phyloP scores from a whole-genome alignment of 2,113 vertebrate species.

The Eptesicus fuscus region DNA sequence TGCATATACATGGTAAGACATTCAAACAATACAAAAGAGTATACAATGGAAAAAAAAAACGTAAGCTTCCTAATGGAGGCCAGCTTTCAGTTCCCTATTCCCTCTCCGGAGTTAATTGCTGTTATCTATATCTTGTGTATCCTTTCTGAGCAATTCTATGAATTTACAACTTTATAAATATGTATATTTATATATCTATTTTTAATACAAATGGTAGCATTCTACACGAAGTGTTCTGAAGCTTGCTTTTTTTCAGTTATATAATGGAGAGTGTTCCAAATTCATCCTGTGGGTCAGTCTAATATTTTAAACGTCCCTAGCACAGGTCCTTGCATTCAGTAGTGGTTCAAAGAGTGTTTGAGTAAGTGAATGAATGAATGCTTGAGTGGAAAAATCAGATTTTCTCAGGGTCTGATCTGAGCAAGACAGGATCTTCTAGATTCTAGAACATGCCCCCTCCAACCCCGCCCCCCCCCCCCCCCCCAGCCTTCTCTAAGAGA shows the following conservation, averaged over 20 bases:
- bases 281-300: not conserved
- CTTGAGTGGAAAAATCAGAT: not conserved
- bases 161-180: conserved; percentile 70
- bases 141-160: conserved; percentile 67
- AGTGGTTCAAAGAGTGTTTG: not conserved
- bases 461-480: too few species aligned
- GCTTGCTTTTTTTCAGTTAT: conserved; percentile 58
- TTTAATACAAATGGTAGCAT: conserved; percentile 75
- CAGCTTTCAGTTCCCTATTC: not conserved
- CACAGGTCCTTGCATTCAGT: not conserved
- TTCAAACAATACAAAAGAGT: not conserved
- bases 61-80: not conserved
- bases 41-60: not conserved
- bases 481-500: not conserved
- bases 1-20: conserved; percentile 23
- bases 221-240: conserved; percentile 59
- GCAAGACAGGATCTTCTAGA: not conserved
- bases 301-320: not conserved
- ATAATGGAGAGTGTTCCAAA: not conserved
- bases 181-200: conserved; percentile 77
- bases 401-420: not conserved
- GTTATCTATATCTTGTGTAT: conserved; percentile 51
- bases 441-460: not conserved
- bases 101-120: conserved; percentile 24
- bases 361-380: not conserved